These are phyloP conservation scores for Drosophila prostipennis DNA, from an alignment of 2,888 invertebrate genomes.

Conservation along the genomic window DNA sequence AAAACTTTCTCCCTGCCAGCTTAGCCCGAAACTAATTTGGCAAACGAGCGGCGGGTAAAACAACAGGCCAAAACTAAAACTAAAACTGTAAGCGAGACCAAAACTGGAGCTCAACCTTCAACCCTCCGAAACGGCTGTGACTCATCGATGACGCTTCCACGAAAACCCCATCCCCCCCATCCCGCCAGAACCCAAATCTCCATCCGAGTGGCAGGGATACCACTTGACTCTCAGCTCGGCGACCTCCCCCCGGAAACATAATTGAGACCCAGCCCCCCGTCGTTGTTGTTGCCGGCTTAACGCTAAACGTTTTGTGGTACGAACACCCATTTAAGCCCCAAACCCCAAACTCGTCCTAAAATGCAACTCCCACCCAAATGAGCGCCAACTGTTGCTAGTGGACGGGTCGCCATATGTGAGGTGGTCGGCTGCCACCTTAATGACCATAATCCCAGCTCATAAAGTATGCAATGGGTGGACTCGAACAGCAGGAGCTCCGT, in stretches of 20 bases:
- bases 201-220: slow-evolving; percentile 1
- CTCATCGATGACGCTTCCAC: slow-evolving; percentile 28
- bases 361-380: slow-evolving; percentile 2
- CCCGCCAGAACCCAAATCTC: too few relatives aligned
- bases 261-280: slow-evolving; percentile 43
- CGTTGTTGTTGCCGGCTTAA: slow-evolving; percentile 38
- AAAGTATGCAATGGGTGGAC: slow-evolving; percentile 56
- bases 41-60: slow-evolving; percentile 10
- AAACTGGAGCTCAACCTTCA: slow-evolving; percentile 5
- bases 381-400: slow-evolving; percentile 61
- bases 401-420: slow-evolving; percentile 19
- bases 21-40: slow-evolving; percentile 34
- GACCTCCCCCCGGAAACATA: slow-evolving; percentile 26
- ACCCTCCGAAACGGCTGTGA: slow-evolving; percentile 19
- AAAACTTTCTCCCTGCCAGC: slow-evolving; percentile 15
- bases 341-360: not conserved
- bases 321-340: not conserved
- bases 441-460: slow-evolving; percentile 70
- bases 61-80: slow-evolving; percentile 11
- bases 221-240: slow-evolving; percentile 41
- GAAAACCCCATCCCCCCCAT: too few relatives aligned
- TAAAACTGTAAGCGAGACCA: slow-evolving; percentile 13
- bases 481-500: not conserved
- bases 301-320: slow-evolving; percentile 64
- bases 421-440: slow-evolving; percentile 45